Conservation (phyloP, 2,888 invertebrate species). For the Spisula solida region DNA sequence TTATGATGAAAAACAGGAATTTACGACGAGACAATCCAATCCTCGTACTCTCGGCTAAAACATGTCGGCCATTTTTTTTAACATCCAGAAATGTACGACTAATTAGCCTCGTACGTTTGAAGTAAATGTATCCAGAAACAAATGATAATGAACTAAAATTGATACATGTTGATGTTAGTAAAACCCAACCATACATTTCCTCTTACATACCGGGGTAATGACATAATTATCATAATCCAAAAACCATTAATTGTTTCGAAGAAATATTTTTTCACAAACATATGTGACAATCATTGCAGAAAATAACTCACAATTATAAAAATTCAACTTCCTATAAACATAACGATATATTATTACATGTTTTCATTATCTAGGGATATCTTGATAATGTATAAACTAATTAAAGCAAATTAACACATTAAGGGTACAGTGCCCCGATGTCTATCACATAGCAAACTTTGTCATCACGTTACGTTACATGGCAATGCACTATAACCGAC, state of each 20-base stretch:
- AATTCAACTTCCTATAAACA: background rate
- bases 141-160: background rate
- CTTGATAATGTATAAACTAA: background rate
- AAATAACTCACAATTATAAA: background rate
- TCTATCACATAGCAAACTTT: background rate
- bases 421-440: background rate
- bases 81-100: background rate
- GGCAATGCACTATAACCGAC: background rate
- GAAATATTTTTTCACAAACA: background rate
- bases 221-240: background rate
- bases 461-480: background rate
- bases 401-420: background rate
- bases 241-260: background rate
- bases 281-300: background rate
- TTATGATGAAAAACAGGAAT: constrained; percentile 31
- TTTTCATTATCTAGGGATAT: background rate
- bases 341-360: background rate
- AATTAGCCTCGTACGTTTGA: constrained; percentile 4
- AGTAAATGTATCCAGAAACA: background rate
- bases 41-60: background rate
- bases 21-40: background rate
- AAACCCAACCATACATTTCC: background rate
- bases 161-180: background rate
- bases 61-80: constrained; percentile 26
- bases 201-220: background rate